A percentile compares a stretch with the other conserved stretches of the same genome.
phyloP scores from a whole-genome alignment of 2,113 vertebrate species.

The Hemicordylus capensis region DNA sequence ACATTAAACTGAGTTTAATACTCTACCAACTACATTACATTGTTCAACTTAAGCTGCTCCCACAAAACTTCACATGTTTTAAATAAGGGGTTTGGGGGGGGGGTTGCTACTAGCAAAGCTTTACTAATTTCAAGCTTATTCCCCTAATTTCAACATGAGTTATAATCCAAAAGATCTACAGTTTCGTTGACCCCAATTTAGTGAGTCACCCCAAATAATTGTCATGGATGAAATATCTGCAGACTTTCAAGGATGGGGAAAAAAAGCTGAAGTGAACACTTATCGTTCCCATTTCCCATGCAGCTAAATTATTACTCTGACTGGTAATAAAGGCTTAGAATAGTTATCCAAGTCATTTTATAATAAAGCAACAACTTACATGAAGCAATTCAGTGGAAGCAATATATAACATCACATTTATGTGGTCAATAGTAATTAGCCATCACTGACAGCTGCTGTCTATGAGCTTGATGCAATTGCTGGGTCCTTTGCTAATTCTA shows the following conservation, averaged over 20 bases:
- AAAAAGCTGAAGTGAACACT: background rate
- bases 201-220: background rate
- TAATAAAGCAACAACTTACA: slow-evolving; percentile 22
- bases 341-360: slow-evolving; percentile 22
- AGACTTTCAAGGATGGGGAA: slow-evolving; percentile 14
- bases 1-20: background rate
- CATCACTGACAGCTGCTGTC: slow-evolving; percentile 34
- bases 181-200: background rate
- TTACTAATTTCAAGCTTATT: background rate
- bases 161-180: background rate
- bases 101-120: background rate
- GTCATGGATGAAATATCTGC: slow-evolving; percentile 4
- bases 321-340: slow-evolving; percentile 40
- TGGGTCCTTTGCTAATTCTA: slow-evolving; percentile 40
- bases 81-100: background rate
- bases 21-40: background rate
- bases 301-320: background rate
- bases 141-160: background rate
- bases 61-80: background rate
- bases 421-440: slow-evolving; percentile 37
- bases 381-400: slow-evolving; percentile 38
- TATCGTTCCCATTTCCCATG: slow-evolving; percentile 16
- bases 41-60: background rate
- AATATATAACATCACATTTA: slow-evolving; percentile 21
- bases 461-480: slow-evolving; percentile 30